Evolutionary conservation across 1,140 invertebrate species (phyloP), one percentile per base, ranked within the genome.

Genomic region (Tyrophagus putrescentiae): DNA sequence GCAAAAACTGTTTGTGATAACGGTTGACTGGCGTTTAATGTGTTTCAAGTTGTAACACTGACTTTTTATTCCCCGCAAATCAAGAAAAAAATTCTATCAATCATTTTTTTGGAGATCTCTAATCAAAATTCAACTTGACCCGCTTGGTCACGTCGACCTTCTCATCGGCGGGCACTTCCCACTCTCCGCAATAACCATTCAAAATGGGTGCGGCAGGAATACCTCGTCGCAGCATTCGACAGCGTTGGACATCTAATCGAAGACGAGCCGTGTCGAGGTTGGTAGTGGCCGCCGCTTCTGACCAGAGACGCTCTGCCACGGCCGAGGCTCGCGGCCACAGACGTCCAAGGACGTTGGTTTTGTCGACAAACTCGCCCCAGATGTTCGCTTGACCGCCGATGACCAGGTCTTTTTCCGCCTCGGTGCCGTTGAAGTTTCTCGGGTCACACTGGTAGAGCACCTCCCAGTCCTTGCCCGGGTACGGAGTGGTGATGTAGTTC

Each of bases 301-400:
- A 76, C 91, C 91, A 96, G 0, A 92, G 75, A 64, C 82, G 77
- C 72, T 95, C 91, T 2, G 88, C 90, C 0, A 82, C 77, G 1
- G 85, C 85, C 60, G 80, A 80, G 0, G 87, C 85, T 61, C 88
- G 72, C 1, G 87, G 87, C 54, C 28, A 57, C 62, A 44, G 67
- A 65, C 18, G 56, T 27, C 65, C 65, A 53, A 64, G n/a, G 18
- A 48, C 18, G 25, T 62, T 62, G 9, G 72, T 71, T 23, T 60
- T 65, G 45, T 74, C 72, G 9, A 73, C 70, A 42, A 69, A 71
- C 61, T 74, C 72, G 7, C 61, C 65, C 72, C 72, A 73, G 57
- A 73, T 63, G 59, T 69, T 70, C 13, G 67, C 70, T 60, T 73
- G 70, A 2, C 72, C 72, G 16, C 72, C 72, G 41, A 70, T 63